phyloP scores from a whole-genome alignment of 2,113 vertebrate genomes.

The Aramus guarauna region DNA sequence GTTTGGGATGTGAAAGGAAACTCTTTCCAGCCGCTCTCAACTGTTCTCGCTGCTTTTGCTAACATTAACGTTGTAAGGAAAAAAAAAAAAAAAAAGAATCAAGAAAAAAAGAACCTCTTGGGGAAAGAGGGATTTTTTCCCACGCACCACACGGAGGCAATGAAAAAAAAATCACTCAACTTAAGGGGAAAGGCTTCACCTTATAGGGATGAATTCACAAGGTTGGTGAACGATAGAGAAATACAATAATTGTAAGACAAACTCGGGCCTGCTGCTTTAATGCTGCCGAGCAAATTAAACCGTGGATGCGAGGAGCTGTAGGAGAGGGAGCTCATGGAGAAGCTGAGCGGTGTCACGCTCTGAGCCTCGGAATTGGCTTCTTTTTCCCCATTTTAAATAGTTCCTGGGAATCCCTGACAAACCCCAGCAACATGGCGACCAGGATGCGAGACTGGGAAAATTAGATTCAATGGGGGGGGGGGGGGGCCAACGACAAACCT shows the following conservation, averaged over 20 bases:
- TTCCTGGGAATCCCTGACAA: background rate
- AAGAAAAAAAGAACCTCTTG: background rate
- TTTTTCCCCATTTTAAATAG: background rate
- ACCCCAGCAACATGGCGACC: conserved; percentile 30
- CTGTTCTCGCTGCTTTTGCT: background rate
- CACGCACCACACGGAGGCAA: background rate
- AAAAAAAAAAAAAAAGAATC: fast-evolving
- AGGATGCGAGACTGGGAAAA: background rate
- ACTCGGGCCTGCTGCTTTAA: background rate
- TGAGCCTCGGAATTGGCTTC: background rate
- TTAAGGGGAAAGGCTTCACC: background rate
- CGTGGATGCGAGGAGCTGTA: background rate
- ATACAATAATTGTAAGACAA: fast-evolving
- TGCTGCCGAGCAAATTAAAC: fast-evolving
- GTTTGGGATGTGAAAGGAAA: background rate
- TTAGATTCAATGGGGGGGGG: background rate
- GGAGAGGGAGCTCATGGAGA: background rate
- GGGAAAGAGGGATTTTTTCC: background rate
- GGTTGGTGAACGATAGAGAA: background rate
- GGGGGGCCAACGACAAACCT: background rate
- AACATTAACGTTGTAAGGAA: fast-evolving
- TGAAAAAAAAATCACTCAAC: fast-evolving
- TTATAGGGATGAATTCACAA: background rate
- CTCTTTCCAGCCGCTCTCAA: background rate
- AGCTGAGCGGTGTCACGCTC: background rate